A percentile compares a stretch with the other conserved stretches of the same genome.
phyloP scores from a whole-genome alignment of 2,113 vertebrate species.

The Pteronura brasiliensis region DNA sequence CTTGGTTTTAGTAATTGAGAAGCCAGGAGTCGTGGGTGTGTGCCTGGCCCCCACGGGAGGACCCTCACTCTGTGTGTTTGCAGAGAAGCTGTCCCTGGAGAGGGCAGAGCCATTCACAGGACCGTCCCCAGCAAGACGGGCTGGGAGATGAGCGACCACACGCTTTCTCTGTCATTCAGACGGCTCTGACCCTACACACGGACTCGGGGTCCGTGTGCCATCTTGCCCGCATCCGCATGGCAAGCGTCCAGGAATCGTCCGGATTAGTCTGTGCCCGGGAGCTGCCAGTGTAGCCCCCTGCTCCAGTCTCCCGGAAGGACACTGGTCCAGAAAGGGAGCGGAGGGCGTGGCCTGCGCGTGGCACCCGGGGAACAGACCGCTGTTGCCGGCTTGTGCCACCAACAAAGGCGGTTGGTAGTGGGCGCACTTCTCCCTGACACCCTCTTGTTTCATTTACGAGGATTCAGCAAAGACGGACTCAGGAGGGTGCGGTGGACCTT shows the following conservation, averaged over 20 bases:
- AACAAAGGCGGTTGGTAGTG: accelerated
- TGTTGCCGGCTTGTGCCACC: too few relatives aligned
- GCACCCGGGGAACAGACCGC: background rate
- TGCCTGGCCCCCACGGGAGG: background rate
- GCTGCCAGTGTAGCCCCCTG: background rate
- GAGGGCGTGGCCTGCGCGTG: background rate
- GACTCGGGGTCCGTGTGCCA: accelerated
- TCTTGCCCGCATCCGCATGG: background rate
- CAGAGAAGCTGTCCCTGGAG: background rate
- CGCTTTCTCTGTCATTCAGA: background rate
- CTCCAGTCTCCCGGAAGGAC: background rate
- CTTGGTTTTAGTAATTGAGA: background rate
- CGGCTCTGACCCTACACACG: background rate
- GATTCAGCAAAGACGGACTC: background rate
- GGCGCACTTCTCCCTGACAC: background rate
- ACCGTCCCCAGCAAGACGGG: background rate
- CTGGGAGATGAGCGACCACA: accelerated
- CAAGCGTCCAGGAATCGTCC: background rate
- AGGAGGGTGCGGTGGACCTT: background rate
- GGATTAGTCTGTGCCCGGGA: background rate
- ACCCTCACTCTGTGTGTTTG: background rate
- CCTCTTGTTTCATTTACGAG: background rate
- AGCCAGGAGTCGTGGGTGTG: background rate
- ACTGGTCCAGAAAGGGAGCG: background rate
- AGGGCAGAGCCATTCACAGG: background rate